These are phyloP conservation scores for Eupeodes corollae DNA, from an alignment of 1,140 invertebrate species.

Conservation along the genomic window DNA sequence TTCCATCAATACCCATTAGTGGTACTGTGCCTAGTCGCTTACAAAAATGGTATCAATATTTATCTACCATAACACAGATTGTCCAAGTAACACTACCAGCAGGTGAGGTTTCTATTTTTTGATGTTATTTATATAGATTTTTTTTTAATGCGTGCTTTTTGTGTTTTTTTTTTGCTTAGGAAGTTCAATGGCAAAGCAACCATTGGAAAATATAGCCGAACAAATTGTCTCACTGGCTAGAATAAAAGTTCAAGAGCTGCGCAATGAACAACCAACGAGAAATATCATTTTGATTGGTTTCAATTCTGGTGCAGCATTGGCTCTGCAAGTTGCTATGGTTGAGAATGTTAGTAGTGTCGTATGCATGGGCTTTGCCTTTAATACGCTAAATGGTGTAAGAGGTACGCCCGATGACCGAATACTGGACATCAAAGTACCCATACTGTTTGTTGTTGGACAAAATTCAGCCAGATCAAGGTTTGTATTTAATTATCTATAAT, in stretches of 20 bases:
- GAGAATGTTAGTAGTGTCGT: constrained; percentile 62
- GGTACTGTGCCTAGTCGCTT: constrained; percentile 43
- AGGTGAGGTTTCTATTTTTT: constrained; percentile 10
- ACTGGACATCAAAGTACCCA: constrained; percentile 60
- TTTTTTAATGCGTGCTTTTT: background rate
- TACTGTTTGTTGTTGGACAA: constrained; percentile 72
- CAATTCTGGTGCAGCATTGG: constrained; percentile 60
- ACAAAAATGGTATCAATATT: constrained; percentile 57
- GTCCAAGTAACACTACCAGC: constrained; percentile 49
- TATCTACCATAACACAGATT: constrained; percentile 57
- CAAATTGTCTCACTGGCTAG: constrained; percentile 56
- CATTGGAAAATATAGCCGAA: constrained; percentile 40
- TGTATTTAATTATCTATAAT: too few species aligned
- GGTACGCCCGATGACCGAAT: constrained; percentile 70
- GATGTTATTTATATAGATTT: background rate
- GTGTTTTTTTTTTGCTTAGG: constrained; percentile 4
- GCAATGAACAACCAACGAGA: constrained; percentile 52
- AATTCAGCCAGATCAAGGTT: constrained; percentile 45
- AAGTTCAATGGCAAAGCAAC: constrained; percentile 23
- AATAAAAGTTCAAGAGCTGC: constrained; percentile 58
- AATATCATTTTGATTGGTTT: constrained; percentile 69
- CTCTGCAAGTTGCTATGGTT: constrained; percentile 52
- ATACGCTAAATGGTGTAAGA: constrained; percentile 59
- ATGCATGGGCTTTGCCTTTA: constrained; percentile 69
- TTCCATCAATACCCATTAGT: constrained; percentile 48